phyloP scores from a whole-genome alignment of 64 coral and sea anemone genomes.

The Porites lutea region DNA sequence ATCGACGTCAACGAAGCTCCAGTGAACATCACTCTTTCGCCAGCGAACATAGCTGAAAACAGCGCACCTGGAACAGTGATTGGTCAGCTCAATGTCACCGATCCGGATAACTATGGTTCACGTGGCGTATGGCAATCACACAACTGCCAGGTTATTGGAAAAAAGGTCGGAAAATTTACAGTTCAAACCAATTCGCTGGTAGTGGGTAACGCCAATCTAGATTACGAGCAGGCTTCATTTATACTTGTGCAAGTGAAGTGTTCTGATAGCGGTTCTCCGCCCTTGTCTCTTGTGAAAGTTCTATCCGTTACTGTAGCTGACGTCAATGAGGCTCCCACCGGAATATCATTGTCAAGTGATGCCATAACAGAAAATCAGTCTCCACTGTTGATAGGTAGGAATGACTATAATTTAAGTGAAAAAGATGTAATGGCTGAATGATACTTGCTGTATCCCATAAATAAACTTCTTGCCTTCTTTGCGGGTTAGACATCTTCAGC shows the following conservation, averaged over 20 bases:
- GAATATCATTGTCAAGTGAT: slow-evolving; percentile 60
- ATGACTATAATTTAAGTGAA: not conserved
- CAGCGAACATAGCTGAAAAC: slow-evolving; percentile 67
- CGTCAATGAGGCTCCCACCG: slow-evolving; percentile 77
- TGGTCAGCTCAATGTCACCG: slow-evolving; percentile 67
- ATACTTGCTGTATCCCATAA: too few relatives aligned
- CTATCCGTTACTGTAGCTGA: slow-evolving; percentile 62
- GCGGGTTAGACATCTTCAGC: too few relatives aligned
- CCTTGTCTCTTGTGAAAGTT: slow-evolving; percentile 12
- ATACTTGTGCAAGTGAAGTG: slow-evolving; percentile 66
- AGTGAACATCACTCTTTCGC: slow-evolving; percentile 54
- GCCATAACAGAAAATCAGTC: slow-evolving; percentile 62
- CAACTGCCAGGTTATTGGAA: slow-evolving; percentile 51
- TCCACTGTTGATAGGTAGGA: slow-evolving; percentile 67
- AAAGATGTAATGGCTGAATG: too few relatives aligned
- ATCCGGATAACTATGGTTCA: slow-evolving; percentile 76
- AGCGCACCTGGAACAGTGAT: slow-evolving; percentile 72
- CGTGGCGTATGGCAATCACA: slow-evolving; percentile 67
- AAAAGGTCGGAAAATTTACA: slow-evolving; percentile 67
- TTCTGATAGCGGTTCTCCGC: slow-evolving; percentile 63
- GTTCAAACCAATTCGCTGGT: slow-evolving; percentile 37
- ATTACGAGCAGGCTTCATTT: slow-evolving; percentile 54
- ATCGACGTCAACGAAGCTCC: slow-evolving; percentile 81
- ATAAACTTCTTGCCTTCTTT: too few relatives aligned
- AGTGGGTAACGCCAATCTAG: slow-evolving; percentile 47